These are phyloP conservation scores for Xanthorhoe designata DNA, from an alignment of 2,888 invertebrate species.

Conservation along the genomic window DNA sequence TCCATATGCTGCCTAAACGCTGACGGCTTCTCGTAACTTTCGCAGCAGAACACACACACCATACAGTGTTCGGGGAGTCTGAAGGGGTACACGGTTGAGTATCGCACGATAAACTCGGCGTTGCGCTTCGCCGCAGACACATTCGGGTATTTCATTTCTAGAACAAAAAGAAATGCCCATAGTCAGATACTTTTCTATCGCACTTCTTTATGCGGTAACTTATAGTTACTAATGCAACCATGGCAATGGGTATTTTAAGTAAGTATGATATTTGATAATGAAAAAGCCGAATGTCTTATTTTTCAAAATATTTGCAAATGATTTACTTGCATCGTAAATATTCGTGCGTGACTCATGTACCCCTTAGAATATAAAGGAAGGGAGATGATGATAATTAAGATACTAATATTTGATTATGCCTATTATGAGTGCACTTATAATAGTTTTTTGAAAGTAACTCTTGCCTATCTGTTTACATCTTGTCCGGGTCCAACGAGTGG, in stretches of 20 bases:
- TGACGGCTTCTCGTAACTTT: constrained; percentile 64
- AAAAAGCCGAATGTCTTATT: not conserved
- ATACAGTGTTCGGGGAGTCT: constrained; percentile 72
- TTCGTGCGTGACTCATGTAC: not conserved
- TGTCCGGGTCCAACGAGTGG: no score
- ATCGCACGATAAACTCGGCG: constrained; percentile 77
- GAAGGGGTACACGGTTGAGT: constrained; percentile 79
- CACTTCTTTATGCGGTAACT: constrained; percentile 3
- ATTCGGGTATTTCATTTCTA: constrained; percentile 71
- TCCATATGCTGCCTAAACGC: constrained; percentile 72
- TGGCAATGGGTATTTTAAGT: not conserved
- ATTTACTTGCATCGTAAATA: not conserved
- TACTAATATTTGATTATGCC: no score
- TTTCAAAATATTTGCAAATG: not conserved
- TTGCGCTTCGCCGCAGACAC: constrained; percentile 71
- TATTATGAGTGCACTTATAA: no score
- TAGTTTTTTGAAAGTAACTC: no score
- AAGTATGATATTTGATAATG: not conserved
- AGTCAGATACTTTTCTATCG: constrained; percentile 52
- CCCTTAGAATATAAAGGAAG: no score
- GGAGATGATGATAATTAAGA: no score
- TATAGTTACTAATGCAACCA: not conserved
- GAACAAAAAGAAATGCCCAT: constrained; percentile 81
- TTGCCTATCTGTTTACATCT: no score
- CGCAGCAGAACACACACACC: constrained; percentile 78